phyloP scores from a whole-genome alignment of 2,113 vertebrate species.

The Phalacrocorax aristotelis region DNA sequence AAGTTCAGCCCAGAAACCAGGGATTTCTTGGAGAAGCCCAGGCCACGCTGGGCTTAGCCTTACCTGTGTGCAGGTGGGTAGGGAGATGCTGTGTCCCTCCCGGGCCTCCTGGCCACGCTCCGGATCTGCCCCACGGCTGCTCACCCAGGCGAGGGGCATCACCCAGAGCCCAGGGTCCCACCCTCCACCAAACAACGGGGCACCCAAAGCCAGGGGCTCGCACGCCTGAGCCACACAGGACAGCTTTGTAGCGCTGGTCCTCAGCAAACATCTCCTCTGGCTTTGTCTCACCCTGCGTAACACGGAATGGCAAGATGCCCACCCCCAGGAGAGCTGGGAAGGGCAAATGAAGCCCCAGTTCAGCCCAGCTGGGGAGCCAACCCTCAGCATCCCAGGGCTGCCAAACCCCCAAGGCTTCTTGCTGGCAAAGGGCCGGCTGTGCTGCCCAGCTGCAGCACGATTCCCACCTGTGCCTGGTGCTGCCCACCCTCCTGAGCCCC shows the following conservation, averaged over 20 bases:
- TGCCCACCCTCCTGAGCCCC: no score
- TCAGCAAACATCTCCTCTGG: background rate
- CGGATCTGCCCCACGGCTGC: accelerated
- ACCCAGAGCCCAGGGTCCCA: background rate
- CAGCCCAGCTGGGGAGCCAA: background rate
- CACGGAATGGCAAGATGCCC: accelerated
- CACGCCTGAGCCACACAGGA: background rate
- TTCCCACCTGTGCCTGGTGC: no score
- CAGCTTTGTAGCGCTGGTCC: accelerated
- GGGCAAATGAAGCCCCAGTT: background rate
- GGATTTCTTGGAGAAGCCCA: background rate
- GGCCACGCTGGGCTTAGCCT: background rate
- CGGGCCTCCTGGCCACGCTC: background rate
- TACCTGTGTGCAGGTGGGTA: no score
- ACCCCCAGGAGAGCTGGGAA: no score
- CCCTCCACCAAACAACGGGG: background rate
- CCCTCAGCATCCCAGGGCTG: background rate
- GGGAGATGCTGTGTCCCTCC: background rate
- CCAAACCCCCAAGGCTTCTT: background rate
- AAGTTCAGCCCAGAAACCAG: background rate
- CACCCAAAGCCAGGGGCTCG: background rate
- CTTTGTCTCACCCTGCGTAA: no score
- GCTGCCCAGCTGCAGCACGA: background rate
- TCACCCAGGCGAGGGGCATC: no score
- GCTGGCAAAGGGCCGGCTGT: background rate